These are phyloP conservation scores for Dryomyza anilis DNA, from an alignment of 2,888 invertebrate genomes.

Conservation along the genomic window DNA sequence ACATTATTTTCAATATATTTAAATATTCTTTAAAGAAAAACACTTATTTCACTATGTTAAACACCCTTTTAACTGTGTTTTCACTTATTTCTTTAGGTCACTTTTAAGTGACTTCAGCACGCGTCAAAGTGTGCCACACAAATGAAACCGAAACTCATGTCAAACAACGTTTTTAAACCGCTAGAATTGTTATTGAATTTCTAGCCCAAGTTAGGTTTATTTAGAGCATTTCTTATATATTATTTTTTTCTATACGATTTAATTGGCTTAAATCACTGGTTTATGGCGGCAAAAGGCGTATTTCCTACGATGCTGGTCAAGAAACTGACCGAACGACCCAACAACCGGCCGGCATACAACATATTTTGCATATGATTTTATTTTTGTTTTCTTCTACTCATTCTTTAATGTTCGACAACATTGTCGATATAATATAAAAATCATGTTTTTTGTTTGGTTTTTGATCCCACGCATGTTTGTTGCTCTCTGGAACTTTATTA, in stretches of 20 bases:
- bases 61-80: no score
- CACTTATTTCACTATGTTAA: not conserved
- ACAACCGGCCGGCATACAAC: not conserved
- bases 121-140: not conserved
- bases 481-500: no score
- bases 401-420: not conserved
- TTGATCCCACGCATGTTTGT: slow-evolving; percentile 3
- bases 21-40: not conserved
- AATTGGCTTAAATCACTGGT: slow-evolving; percentile 12
- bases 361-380: slow-evolving; percentile 6
- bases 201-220: not conserved
- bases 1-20: not conserved
- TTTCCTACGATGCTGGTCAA: not conserved
- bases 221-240: not conserved
- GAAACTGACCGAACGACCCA: not conserved
- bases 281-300: not conserved
- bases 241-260: not conserved
- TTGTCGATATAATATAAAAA: slow-evolving; percentile 3
- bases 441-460: no score
- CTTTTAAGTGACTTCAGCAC: not conserved
- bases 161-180: not conserved
- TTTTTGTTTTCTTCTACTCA: not conserved
- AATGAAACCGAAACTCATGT: slow-evolving; percentile 9
- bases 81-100: no score
- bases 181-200: not conserved